Conservation (phyloP, 2,888 invertebrate genomes). For the Liodrosophila aerea region DNA sequence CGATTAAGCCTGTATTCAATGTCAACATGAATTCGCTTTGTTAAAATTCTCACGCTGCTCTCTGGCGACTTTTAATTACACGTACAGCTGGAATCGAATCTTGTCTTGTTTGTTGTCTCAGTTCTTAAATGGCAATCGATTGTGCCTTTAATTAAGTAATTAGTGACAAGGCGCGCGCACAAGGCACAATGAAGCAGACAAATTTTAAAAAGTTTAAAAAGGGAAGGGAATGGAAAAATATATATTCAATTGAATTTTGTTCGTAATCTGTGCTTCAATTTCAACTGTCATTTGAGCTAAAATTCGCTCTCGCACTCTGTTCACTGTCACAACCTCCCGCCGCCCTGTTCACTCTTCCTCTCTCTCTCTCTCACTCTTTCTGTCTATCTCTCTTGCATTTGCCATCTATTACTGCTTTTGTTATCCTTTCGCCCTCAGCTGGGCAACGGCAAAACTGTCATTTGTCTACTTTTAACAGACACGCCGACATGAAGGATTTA, state of each 20-base stretch:
- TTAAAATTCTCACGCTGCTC: constrained; percentile 72
- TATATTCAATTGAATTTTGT: constrained; percentile 61
- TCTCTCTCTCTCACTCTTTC: not conserved
- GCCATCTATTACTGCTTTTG: constrained; percentile 25
- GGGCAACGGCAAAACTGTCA: constrained; percentile 65
- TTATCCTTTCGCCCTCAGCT: constrained; percentile 34
- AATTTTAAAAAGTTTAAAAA: constrained; percentile 5
- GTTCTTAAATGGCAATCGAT: constrained; percentile 32
- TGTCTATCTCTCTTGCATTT: not conserved
- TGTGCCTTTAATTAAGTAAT: constrained; percentile 78
- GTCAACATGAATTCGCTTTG: constrained; percentile 43
- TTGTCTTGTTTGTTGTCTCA: constrained; percentile 25
- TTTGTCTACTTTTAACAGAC: constrained; percentile 82
- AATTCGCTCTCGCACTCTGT: constrained; percentile 2
- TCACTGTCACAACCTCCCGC: too few relatives aligned
- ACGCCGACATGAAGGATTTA: constrained; percentile 83
- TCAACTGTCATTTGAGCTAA: constrained; percentile 69
- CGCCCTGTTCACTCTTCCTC: constrained; percentile 7
- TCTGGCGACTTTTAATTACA: constrained; percentile 73
- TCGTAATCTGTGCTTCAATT: constrained; percentile 70
- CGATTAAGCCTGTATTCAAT: constrained; percentile 9
- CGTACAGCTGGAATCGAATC: constrained; percentile 21
- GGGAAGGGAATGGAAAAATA: constrained; percentile 4
- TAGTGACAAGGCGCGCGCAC: constrained; percentile 42
- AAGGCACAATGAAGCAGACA: too few relatives aligned